phyloP scores from a whole-genome alignment of 2,888 invertebrate species.

The Euphydryas editha region DNA sequence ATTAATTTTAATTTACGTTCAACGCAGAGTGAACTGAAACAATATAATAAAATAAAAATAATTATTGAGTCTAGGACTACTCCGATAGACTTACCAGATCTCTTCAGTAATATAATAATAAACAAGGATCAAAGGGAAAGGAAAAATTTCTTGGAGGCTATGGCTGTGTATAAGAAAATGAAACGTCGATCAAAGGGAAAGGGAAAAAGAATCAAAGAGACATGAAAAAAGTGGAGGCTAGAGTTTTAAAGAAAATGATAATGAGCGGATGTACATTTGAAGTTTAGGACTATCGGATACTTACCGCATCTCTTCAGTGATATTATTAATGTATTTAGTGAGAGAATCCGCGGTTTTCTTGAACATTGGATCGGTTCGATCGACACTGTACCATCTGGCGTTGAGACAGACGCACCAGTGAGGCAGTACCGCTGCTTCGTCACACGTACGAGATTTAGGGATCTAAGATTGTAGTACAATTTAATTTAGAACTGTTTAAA shows the following conservation, averaged over 20 bases:
- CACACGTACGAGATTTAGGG: constrained; percentile 48
- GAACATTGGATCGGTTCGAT: constrained; percentile 36
- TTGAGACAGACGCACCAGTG: constrained; percentile 56
- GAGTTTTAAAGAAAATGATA: no score
- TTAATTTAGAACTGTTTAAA: neutral
- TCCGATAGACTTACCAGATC: no score
- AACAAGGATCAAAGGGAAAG: no score
- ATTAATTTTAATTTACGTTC: constrained; percentile 40
- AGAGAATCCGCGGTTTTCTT: constrained; percentile 36
- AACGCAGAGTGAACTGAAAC: constrained; percentile 18
- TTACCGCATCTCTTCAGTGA: constrained; percentile 45
- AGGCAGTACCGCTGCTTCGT: constrained; percentile 51
- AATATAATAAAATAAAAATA: no score
- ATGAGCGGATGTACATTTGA: no score
- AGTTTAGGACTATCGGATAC: neutral
- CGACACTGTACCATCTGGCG: constrained; percentile 44
- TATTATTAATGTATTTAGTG: constrained; percentile 44
- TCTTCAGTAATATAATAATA: no score
- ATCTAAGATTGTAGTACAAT: constrained; percentile 43
- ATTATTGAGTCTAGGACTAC: no score
- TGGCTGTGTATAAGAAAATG: no score
- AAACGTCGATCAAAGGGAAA: no score
- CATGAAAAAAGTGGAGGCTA: no score
- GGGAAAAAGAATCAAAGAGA: no score
- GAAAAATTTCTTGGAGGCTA: no score